phyloP scores from a whole-genome alignment of 2,888 invertebrate genomes.

The Drosophila limbata region DNA sequence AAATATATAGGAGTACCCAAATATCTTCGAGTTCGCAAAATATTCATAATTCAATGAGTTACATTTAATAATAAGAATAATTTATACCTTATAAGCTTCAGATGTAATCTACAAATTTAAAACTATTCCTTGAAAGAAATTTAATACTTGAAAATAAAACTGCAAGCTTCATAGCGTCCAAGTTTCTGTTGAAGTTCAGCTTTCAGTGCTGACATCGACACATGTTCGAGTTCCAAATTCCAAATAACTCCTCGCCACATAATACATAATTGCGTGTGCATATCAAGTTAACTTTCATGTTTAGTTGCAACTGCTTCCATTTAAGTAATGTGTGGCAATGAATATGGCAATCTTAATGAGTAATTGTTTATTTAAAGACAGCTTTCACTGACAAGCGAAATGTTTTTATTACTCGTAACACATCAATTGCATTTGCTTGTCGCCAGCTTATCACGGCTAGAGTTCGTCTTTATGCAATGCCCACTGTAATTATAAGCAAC shows the following conservation, averaged over 20 bases:
- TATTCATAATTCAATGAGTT: not conserved
- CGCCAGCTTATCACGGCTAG: constrained; percentile 41
- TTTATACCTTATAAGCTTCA: not conserved
- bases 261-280: constrained; percentile 16
- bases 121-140: not conserved
- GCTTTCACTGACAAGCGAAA: constrained; percentile 42
- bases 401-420: constrained; percentile 12
- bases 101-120: not conserved
- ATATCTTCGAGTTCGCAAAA: not conserved
- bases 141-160: not conserved
- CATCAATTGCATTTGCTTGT: constrained; percentile 26
- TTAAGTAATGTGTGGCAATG: constrained; percentile 21
- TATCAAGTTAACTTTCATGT: constrained; percentile 3
- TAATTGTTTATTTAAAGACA: constrained; percentile 40
- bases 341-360: constrained; percentile 24
- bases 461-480: constrained; percentile 16
- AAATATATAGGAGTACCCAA: not conserved
- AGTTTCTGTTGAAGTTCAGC: not conserved
- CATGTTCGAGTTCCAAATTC: not conserved
- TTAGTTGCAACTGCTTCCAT: constrained; percentile 30
- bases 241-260: not conserved
- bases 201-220: not conserved
- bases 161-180: not conserved
- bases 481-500: not conserved
- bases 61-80: too few relatives aligned